Evolutionary conservation across 2,113 vertebrate species (phyloP), one percentile per base, ranked within the genome.

Genomic region (Chaenogobius annularis): DNA sequence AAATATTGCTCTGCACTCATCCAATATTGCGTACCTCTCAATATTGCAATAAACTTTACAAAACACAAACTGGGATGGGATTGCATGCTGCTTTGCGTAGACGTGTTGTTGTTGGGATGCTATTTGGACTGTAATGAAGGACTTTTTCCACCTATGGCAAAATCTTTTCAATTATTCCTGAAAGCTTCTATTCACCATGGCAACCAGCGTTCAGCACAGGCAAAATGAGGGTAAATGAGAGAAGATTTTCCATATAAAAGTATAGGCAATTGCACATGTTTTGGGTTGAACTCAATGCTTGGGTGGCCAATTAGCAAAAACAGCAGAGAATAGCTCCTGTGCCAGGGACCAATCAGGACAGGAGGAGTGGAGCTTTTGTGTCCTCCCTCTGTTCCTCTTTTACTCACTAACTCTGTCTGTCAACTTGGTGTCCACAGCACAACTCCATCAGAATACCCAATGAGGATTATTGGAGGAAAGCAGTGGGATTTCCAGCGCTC

Each of bases 301-400:
- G 93, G 93, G 93, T 93, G 92, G 93, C 93, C 93, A 94, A 93
- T 94, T 94, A 94, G 89, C 88, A 85, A 89, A 87, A 85, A 84
- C 43, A n/a, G 83, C 74, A 84, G 82, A 89, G 79, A 92, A 93
- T 89, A 87, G 83, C 83, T 79, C 81, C 76, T 72, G 73, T 88
- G 87, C 91, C 85, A 87, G 90, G 80, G 72, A 85, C 88, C 86
- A 85, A 92, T 90, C 77, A 82, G 44, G 80, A 80, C 73, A 67
- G 78, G 73, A 77, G 61, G 70, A 82, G 79, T 26, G 13, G 75
- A 74, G 75, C 83, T 83, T 80, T 85, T 72, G 69, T 86, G 83
- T 84, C 68, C 78, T 88, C 83, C 85, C 85, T 77, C 69, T 82
- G 73, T 82, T 78, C 73, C 82, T 83, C 79, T 83, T 85, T 87